Base-by-base conservation (phyloP, 2,888 invertebrate genomes). In the Lasioglossum oenotherae region DNA sequence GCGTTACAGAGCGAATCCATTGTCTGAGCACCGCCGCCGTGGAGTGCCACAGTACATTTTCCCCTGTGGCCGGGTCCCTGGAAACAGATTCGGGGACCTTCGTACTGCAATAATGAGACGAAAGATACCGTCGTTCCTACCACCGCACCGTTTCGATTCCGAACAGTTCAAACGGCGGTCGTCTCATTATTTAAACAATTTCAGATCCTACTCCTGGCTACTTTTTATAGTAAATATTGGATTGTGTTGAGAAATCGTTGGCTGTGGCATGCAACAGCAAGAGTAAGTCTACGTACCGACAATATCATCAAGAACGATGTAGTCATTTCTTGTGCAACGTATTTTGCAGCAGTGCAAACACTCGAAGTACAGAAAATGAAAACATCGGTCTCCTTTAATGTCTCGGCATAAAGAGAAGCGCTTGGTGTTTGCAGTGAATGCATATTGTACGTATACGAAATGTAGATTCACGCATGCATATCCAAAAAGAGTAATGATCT, bases 1-100 rank as follows among this genome's bases (percentile, higher is more conserved):
- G 46, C 78, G 72, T 83, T 81, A 88, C 87, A 49, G 72, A 69
- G 84, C 82, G 74, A 79, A 89, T 91, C 41, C 44, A 88, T 91
- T 86, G 87, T 89, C 73, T 19, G 78, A 67, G 44, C 73, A 74
- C 57, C 80, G 71, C 31, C 57, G 77, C 31, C 57, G 77, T 46
- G 64, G 23, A 75, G 74, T 72, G 69, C 35, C 74, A 83, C 49
- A 73, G 82, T 84, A 79, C 72, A 82, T 64, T 81, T 74, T 57
- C 35, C 69, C 60, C 1, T 2, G n/a, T 31, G 6, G n/a, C 12
- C 10, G 46, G n/a, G 41, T 60, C 41, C 31, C 27, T 23, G 44
- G n/a, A n/a, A 41, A 38, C n/a, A 71, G 71, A 41, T n/a, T 71
- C 41, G 71, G 16, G 16, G 44, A 16, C n/a, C 19, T 14, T 38